Percentiles rank a stretch among this genome's conserved stretches.
Evolutionary conservation across 2,113 vertebrate genomes (phyloP).

Genomic region (Harpagus bidentatus): DNA sequence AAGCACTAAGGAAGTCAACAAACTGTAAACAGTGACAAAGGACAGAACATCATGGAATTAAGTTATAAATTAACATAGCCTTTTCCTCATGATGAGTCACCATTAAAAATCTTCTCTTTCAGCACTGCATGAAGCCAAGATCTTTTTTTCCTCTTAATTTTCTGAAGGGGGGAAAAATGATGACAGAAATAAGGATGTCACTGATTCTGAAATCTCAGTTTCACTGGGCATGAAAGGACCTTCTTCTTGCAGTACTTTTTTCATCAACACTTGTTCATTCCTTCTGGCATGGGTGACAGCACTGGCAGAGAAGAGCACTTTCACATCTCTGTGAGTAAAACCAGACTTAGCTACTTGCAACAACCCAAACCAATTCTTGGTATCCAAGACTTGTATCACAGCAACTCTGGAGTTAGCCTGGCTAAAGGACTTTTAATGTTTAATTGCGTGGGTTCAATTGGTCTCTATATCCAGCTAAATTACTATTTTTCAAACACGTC

Average conservation of each 20-base stretch:
- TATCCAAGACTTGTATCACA: not conserved
- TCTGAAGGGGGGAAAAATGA: not conserved
- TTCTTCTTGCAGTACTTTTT: not conserved
- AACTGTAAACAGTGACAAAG: constrained; percentile 39
- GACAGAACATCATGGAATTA: not conserved
- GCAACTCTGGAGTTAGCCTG: not conserved
- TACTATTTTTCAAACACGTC: not conserved
- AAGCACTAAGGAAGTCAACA: constrained; percentile 39
- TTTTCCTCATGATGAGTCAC: not conserved
- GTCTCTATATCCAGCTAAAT: not conserved
- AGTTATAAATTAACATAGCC: not conserved
- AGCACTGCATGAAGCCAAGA: not conserved
- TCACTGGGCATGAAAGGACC: not conserved
- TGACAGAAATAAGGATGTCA: not conserved
- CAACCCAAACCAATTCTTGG: not conserved
- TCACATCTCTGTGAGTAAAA: not conserved
- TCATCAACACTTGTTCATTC: not conserved
- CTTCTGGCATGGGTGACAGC: not conserved
- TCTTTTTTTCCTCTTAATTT: not conserved
- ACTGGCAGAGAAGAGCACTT: not conserved
- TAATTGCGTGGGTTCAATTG: not conserved
- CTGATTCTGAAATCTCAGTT: not conserved
- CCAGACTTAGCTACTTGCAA: not conserved
- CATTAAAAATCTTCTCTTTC: not conserved
- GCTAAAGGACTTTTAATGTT: not conserved